A percentile compares a stretch with the other conserved stretches of the same genome.
Evolutionary conservation across 2,888 invertebrate species (phyloP).

Genomic region (Eubasilissa splendida): DNA sequence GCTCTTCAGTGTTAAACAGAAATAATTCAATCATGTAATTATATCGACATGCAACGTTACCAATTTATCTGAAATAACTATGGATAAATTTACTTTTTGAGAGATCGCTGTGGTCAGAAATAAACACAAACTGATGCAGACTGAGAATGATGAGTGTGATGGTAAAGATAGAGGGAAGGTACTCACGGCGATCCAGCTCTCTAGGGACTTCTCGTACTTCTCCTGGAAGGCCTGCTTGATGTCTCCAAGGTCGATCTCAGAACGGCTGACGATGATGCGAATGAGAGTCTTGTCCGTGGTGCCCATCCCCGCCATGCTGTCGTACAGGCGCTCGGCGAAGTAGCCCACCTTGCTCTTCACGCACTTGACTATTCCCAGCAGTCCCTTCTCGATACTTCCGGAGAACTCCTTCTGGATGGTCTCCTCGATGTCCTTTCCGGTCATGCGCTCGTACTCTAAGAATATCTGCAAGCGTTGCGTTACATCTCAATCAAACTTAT

Average conservation of each 20-base stretch:
- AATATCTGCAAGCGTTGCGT: constrained; percentile 74
- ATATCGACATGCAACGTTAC: too few species aligned
- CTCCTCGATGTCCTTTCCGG: constrained; percentile 88
- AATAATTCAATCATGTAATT: too few species aligned
- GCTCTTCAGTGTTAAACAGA: too few species aligned
- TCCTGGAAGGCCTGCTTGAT: constrained; percentile 92
- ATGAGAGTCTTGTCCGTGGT: constrained; percentile 94
- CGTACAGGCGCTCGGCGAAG: constrained; percentile 92
- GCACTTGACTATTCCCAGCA: constrained; percentile 90
- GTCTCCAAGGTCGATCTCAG: constrained; percentile 93
- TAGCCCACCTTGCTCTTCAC: constrained; percentile 92
- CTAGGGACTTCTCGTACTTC: constrained; percentile 86
- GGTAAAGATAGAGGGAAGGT: constrained; percentile 39
- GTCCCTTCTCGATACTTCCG: constrained; percentile 88
- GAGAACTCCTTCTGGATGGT: constrained; percentile 92
- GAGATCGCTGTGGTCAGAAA: too few species aligned
- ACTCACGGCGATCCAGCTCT: constrained; percentile 90
- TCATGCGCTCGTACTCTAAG: constrained; percentile 85
- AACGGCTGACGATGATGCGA: constrained; percentile 91
- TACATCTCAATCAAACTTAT: constrained; percentile 67
- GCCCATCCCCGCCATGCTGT: constrained; percentile 91
- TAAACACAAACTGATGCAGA: too few species aligned
- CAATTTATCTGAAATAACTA: too few species aligned
- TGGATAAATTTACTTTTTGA: too few species aligned
- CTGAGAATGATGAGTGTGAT: too few species aligned